Conservation (phyloP, 2,888 invertebrate species). For the Aphodius granarius region DNA sequence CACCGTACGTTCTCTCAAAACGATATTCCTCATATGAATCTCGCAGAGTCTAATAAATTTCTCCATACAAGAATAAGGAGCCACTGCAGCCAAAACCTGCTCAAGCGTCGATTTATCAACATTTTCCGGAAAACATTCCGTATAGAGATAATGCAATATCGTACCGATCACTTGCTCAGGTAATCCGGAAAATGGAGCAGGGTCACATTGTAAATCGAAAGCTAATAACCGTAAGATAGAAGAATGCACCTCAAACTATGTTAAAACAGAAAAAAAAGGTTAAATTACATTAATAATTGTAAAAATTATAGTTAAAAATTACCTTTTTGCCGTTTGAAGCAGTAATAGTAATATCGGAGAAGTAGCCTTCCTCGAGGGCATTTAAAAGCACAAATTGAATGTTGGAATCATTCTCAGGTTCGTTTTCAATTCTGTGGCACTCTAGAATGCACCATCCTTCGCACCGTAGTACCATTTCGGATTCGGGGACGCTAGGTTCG, state of each 20-base stretch:
- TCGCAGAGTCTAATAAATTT: constrained; percentile 61
- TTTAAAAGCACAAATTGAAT: constrained; percentile 65
- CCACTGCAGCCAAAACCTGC: constrained; percentile 58
- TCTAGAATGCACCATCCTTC: constrained; percentile 65
- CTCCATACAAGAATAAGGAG: constrained; percentile 59
- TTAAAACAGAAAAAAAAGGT: background rate
- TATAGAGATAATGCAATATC: constrained; percentile 65
- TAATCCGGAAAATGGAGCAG: constrained; percentile 60
- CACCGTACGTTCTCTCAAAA: constrained; percentile 64
- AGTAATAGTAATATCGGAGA: constrained; percentile 61
- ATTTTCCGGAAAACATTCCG: constrained; percentile 64
- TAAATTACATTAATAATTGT: background rate
- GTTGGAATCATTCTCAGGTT: constrained; percentile 55
- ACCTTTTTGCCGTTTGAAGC: constrained; percentile 59
- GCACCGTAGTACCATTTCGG: constrained; percentile 60
- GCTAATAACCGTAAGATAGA: constrained; percentile 60
- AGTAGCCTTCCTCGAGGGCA: constrained; percentile 67
- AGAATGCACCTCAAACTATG: constrained; percentile 59
- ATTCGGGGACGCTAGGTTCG: constrained; percentile 56
- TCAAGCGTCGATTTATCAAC: constrained; percentile 62
- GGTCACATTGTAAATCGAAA: constrained; percentile 56
- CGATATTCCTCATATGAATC: constrained; percentile 64
- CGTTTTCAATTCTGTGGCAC: constrained; percentile 60
- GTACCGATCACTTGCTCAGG: constrained; percentile 64
- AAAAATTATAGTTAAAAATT: constrained; percentile 21